Conservation (phyloP, 2,888 invertebrate genomes). For the Pristionchus exspectatus region DNA sequence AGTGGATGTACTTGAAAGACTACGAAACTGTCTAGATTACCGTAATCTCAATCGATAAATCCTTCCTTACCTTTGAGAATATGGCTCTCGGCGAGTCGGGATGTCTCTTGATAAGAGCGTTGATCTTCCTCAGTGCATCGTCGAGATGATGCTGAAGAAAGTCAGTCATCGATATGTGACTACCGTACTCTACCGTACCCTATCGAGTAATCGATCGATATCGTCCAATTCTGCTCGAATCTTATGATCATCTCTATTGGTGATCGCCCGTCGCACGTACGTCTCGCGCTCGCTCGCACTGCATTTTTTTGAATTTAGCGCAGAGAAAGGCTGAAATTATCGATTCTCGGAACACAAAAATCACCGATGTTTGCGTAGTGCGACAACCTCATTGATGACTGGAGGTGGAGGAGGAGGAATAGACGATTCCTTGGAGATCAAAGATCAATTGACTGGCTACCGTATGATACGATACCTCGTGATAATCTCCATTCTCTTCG, state of each 20-base stretch:
- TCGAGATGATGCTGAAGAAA: constrained; percentile 40
- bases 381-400: constrained; percentile 52
- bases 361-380: constrained; percentile 51
- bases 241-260: constrained; percentile 54
- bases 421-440: not conserved
- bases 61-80: constrained; percentile 44
- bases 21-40: not conserved
- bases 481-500: constrained; percentile 13
- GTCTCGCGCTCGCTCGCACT: constrained; percentile 52
- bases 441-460: not conserved
- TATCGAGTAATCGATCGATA: constrained; percentile 54
- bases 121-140: constrained; percentile 23
- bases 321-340: not conserved
- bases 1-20: constrained; percentile 19
- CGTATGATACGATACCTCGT: not conserved
- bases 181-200: constrained; percentile 37
- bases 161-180: not conserved
- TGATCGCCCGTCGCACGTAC: constrained; percentile 48
- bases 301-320: not conserved
- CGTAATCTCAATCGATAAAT: not conserved
- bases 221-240: constrained; percentile 49
- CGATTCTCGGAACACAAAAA: not conserved
- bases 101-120: constrained; percentile 33
- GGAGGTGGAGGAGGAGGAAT: constrained; percentile 22
- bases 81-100: constrained; percentile 50